Evolutionary conservation across 2,888 invertebrate genomes (phyloP).

Genomic region (Mechanitis mazaeus): DNA sequence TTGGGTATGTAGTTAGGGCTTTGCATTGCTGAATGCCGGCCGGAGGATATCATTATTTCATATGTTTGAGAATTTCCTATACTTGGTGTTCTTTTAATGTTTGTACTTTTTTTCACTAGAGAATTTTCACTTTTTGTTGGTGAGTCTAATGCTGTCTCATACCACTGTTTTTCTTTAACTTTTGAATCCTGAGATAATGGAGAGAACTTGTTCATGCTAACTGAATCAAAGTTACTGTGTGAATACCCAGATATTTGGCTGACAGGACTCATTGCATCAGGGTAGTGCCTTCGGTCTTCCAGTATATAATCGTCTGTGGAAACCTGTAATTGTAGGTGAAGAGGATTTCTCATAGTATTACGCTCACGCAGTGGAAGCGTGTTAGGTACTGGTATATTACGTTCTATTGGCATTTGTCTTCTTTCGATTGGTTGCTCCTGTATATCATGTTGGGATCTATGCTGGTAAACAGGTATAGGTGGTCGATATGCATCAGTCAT

Average conservation of each 20-base stretch:
- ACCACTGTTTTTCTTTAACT: constrained; percentile 80
- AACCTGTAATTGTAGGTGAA: constrained; percentile 64
- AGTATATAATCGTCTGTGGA: constrained; percentile 62
- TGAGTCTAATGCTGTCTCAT: constrained; percentile 81
- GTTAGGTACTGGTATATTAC: constrained; percentile 55
- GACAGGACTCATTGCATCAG: constrained; percentile 61
- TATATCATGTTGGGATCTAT: constrained; percentile 64
- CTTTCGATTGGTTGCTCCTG: constrained; percentile 53
- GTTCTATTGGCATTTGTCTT: constrained; percentile 52
- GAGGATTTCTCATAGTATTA: constrained; percentile 55
- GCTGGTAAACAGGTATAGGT: constrained; percentile 53
- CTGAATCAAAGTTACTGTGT: constrained; percentile 59
- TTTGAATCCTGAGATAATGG: constrained; percentile 65
- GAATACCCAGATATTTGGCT: constrained; percentile 66
- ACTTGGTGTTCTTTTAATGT: constrained; percentile 74
- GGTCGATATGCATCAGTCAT: constrained; percentile 55
- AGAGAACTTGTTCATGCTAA: constrained; percentile 64
- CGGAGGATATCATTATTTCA: constrained; percentile 64
- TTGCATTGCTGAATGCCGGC: constrained; percentile 67
- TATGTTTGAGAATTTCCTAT: constrained; percentile 72
- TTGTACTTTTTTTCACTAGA: constrained; percentile 62
- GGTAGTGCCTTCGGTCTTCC: constrained; percentile 53
- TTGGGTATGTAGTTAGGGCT: constrained; percentile 58
- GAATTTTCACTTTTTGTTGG: constrained; percentile 58
- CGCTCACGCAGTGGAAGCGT: constrained; percentile 64